Conservation (phyloP, 2,797 vertebrate species). For the Galagoides demidoff region DNA sequence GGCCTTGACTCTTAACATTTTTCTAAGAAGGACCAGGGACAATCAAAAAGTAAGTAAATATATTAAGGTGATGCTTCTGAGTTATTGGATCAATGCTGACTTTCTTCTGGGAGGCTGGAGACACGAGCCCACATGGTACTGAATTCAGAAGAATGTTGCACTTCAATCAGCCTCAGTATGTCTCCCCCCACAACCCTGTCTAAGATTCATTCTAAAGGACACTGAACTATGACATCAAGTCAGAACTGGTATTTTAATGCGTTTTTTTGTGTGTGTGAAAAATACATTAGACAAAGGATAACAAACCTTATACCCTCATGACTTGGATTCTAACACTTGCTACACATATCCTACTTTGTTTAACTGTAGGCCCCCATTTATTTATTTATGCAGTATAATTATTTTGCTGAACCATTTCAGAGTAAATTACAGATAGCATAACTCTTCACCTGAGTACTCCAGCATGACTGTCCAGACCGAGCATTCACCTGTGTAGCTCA, state of each 20-base stretch:
- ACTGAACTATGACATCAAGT: not conserved
- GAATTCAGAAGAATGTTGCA: fast-evolving
- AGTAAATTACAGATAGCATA: not conserved
- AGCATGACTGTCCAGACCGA: not conserved
- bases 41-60: not conserved
- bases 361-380: not conserved
- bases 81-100: fast-evolving
- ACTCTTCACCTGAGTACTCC: not conserved
- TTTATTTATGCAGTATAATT: not conserved
- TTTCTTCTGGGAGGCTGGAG: not conserved
- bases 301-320: not conserved
- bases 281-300: not conserved
- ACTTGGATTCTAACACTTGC: not conserved
- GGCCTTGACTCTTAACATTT: not conserved
- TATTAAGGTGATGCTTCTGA: not conserved
- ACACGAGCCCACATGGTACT: not conserved
- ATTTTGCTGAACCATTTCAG: not conserved
- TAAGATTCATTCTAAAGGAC: not conserved
- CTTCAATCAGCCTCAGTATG: not conserved
- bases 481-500: not conserved
- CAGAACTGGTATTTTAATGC: not conserved
- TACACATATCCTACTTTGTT: not conserved
- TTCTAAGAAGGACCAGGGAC: slow-evolving; percentile 7
- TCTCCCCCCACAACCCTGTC: not conserved
- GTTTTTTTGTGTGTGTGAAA: not conserved